Base-by-base conservation (phyloP, 2,113 vertebrate species). In the Nesoenas mayeri region DNA sequence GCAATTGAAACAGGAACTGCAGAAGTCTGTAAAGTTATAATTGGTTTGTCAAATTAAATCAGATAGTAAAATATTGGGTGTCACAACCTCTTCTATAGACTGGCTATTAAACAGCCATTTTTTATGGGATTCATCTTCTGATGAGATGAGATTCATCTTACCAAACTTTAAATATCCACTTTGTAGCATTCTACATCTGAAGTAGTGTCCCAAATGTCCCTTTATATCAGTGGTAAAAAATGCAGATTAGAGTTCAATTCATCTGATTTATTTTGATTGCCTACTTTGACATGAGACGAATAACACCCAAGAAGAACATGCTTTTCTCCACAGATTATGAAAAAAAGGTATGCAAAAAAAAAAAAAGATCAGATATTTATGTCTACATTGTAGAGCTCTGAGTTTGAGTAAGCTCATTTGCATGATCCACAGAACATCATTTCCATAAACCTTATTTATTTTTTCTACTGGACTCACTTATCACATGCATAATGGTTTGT, bases 11-110 rank as follows among this genome's bases (percentile, higher is more conserved):
- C 31, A 86, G 70, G 16, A 93, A 84, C 42, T 67, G 53, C 19
- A 92, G 53, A 86, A 88, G 32, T 93, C 92, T 94, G 26, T 93
- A 65, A 93, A 88, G 69, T 90, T 88, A 80, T 88, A 96, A 95
- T 88, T 94, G 75, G 72, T 67, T 93, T 67, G 71, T 69, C 12
- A 0, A 91, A 87, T 95, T 95, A 94, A 95, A 95, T 87, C 85
- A 88, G 82, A 91, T 71, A 86, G 11, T 91, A 95, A 95, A 96
- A 88, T 95, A 94, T 21, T 84, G 31, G 6, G 13, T 91, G 73
- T 86, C 83, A 67, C 53, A 94, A 90, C 85, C 92, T 84, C 15
- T 96, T 92, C 85, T 86, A 57, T 56, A 78, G 92, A 72, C 65
- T 88, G 53, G 40, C 31, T 91, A 74, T 96, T 78, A 90, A 96